Base-by-base conservation (phyloP, 2,888 invertebrate genomes). In the Spodoptera littoralis region DNA sequence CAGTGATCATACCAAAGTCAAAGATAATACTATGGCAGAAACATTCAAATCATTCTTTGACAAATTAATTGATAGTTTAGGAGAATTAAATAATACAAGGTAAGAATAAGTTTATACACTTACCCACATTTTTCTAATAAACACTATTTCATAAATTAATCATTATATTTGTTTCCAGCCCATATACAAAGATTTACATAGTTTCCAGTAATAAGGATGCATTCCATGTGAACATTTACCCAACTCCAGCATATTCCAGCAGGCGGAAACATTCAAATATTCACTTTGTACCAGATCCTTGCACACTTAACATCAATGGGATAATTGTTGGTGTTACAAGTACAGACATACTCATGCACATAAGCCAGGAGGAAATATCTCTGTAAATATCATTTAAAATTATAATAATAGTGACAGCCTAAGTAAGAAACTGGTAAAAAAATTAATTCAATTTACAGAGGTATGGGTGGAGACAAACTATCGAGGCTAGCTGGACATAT, bases 321-420 rank as follows among this genome's bases (percentile, higher is more conserved):
- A 86, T 98, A 0, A 90, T 96, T 4, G 91, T 99, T 61, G 98
- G 97, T 0, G 91, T 97, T 30, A 98, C 98, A 3, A 97, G 98
- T 30, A 96, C 97, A 0, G 99, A 99, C 87, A 95, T 97, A 47
- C 91, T 99, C 9, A 97, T 98, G 93, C 98, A 98, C 85, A 91
- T 99, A 41, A 96, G 97, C 50, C 96, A 96, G 81, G 96, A 97
- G 83, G 98, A 98, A 90, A 95, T 98, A 76, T 95, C 96, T 1
- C 88, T 94, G 97, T 97, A 92, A 96, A 95, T 88, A 56, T 64
- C 41, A n/a, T 50, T 43, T 45, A 2, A 27, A 30, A n/a, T 27
- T 42, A 47, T n/a, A 36, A 11, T 47, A 42, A 11, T 3, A 52
- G 8, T 41, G 36, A 8, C 8, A 36, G 36, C 8, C 9, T 36